Evolutionary conservation across 1,140 invertebrate species (phyloP).

Genomic region (Propsilocerus akamusi): DNA sequence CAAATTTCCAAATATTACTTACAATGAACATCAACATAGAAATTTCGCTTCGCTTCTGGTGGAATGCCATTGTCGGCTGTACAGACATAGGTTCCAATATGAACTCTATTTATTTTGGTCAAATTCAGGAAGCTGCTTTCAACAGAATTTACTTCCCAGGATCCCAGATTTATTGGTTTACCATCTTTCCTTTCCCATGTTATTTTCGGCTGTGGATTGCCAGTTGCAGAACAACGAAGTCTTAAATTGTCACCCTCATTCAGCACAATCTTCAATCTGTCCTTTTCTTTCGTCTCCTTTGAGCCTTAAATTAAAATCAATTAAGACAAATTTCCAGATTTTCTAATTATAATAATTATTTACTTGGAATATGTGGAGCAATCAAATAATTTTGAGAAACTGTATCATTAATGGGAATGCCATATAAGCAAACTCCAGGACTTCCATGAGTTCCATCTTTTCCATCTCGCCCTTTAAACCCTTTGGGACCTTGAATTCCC

Average conservation of each 20-base stretch:
- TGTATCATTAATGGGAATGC: too few relatives aligned
- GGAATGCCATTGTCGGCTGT: slow-evolving; percentile 75
- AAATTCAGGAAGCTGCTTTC: slow-evolving; percentile 54
- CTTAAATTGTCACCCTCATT: slow-evolving; percentile 55
- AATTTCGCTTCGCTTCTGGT: slow-evolving; percentile 59
- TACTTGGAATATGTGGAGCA: slow-evolving; percentile 55
- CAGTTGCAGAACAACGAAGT: slow-evolving; percentile 55
- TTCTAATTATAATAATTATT: too few relatives aligned
- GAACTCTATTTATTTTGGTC: slow-evolving; percentile 58
- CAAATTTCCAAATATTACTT: slow-evolving; percentile 29
- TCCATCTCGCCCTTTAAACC: slow-evolving; percentile 47
- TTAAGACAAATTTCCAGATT: not conserved
- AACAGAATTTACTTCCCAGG: slow-evolving; percentile 10
- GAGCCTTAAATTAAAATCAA: not conserved
- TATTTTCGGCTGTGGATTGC: slow-evolving; percentile 50
- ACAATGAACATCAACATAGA: slow-evolving; percentile 76
- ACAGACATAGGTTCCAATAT: slow-evolving; percentile 75
- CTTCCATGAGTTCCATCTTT: slow-evolving; percentile 43
- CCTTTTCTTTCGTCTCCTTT: slow-evolving; percentile 9
- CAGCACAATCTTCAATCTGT: slow-evolving; percentile 38
- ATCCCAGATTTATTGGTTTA: slow-evolving; percentile 33
- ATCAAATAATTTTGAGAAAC: slow-evolving; percentile 39
- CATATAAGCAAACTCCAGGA: slow-evolving; percentile 52
- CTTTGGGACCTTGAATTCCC: slow-evolving; percentile 33
- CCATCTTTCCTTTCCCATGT: slow-evolving; percentile 57